A percentile compares a stretch with the other conserved stretches of the same genome.
These are phyloP conservation scores for Lycocerus yunnanus DNA, from an alignment of 2,888 invertebrate species.

Conservation along the genomic window DNA sequence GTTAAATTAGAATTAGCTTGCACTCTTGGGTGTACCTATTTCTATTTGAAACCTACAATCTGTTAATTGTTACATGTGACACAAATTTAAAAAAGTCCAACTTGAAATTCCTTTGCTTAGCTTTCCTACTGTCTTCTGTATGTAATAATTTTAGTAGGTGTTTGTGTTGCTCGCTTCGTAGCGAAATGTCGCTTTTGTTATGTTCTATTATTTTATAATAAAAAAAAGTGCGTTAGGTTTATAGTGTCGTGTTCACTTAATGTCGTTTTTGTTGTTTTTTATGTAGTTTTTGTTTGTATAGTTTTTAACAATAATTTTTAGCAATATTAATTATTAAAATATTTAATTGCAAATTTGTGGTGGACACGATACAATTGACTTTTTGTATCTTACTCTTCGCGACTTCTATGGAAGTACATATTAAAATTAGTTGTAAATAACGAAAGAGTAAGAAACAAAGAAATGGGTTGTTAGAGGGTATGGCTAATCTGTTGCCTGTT, in stretches of 20 bases:
- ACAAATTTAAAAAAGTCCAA: constrained; percentile 35
- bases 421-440: not conserved
- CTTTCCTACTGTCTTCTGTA: constrained; percentile 38
- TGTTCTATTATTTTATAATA: constrained; percentile 30
- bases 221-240: constrained; percentile 36
- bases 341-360: constrained; percentile 21
- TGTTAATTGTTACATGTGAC: constrained; percentile 39
- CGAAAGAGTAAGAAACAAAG: constrained; percentile 23
- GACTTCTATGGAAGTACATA: not conserved
- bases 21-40: not conserved
- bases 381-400: constrained; percentile 33
- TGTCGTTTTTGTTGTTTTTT: constrained; percentile 26
- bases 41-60: not conserved
- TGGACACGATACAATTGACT: constrained; percentile 35
- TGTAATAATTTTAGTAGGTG: constrained; percentile 37
- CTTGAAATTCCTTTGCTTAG: constrained; percentile 47
- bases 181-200: constrained; percentile 37
- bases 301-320: not conserved
- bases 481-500: constrained; percentile 60
- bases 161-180: constrained; percentile 50
- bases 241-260: constrained; percentile 39
- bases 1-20: not conserved
- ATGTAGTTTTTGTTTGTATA: constrained; percentile 18
- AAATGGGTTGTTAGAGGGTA: constrained; percentile 44
- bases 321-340: not conserved